phyloP scores from a whole-genome alignment of 2,888 invertebrate genomes.

The Flexamia atlantica region DNA sequence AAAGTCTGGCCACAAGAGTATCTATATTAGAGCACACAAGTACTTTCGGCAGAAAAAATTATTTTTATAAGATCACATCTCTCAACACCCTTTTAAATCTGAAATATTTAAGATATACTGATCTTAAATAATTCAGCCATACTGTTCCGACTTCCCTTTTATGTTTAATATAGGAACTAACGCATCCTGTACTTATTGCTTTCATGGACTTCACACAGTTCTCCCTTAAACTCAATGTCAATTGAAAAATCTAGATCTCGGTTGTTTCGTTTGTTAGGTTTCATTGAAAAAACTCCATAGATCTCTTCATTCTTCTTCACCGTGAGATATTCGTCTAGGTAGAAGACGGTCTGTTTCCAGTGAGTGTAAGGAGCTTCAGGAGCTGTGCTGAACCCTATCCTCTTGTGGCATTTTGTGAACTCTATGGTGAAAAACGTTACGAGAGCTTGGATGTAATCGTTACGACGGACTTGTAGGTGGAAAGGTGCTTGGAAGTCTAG shows the following conservation, averaged over 20 bases:
- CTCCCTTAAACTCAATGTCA: constrained; percentile 94
- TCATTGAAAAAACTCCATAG: constrained; percentile 94
- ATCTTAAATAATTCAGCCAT: background rate
- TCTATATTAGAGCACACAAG: background rate
- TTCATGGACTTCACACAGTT: constrained; percentile 90
- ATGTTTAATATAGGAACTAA: constrained; percentile 75
- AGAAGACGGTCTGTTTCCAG: constrained; percentile 99
- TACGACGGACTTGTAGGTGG: constrained; percentile 86
- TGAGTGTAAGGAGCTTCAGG: constrained; percentile 99
- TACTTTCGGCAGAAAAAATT: background rate
- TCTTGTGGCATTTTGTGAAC: constrained; percentile 99
- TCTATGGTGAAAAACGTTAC: constrained; percentile 99
- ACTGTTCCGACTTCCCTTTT: background rate
- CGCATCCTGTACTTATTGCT: constrained; percentile 95
- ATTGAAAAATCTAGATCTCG: constrained; percentile 98
- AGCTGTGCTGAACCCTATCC: constrained; percentile 98
- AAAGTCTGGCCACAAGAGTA: background rate
- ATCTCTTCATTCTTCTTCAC: constrained; percentile 97
- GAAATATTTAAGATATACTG: background rate
- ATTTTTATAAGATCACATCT: too few relatives aligned
- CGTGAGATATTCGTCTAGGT: constrained; percentile 96
- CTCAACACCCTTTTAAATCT: background rate
- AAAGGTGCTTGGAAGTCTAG: constrained; percentile 94
- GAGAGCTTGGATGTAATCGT: constrained; percentile 92
- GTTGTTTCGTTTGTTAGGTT: constrained; percentile 97